Conservation (phyloP, 2,797 vertebrate genomes). For the Falco novaeseelandiae region DNA sequence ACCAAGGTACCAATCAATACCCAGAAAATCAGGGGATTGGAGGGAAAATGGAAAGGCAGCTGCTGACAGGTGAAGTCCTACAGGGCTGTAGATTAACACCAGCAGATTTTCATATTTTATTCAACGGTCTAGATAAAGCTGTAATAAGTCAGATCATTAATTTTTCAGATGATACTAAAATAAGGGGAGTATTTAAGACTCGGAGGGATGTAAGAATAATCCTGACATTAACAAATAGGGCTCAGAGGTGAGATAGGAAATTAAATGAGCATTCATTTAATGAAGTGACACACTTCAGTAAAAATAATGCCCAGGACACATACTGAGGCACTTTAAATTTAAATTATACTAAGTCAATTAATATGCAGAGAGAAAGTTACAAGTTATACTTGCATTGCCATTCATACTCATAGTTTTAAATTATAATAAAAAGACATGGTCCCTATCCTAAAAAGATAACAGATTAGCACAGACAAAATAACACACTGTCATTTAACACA, state of each 20-base stretch:
- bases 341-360: constrained; percentile 56
- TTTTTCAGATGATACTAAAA: constrained; percentile 57
- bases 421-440: neutral
- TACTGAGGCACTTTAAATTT: constrained; percentile 27
- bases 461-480: neutral
- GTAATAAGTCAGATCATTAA: constrained; percentile 35
- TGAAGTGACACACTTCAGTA: constrained; percentile 51
- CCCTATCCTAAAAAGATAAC: neutral
- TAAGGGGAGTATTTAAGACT: constrained; percentile 44
- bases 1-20: neutral
- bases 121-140: constrained; percentile 39
- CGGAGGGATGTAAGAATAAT: constrained; percentile 51
- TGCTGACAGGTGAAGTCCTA: neutral
- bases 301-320: constrained; percentile 58
- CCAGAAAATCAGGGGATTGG: neutral
- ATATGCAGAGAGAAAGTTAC: neutral
- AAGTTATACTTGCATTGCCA: neutral
- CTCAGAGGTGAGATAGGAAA: constrained; percentile 57
- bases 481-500: neutral
- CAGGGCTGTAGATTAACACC: constrained; percentile 8
- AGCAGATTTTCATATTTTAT: constrained; percentile 62
- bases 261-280: constrained; percentile 47
- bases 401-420: neutral
- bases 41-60: neutral
- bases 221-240: constrained; percentile 55